phyloP scores from a whole-genome alignment of 30 jellyfish, hydroid and myxozoan species.

The Mastigias papua region DNA sequence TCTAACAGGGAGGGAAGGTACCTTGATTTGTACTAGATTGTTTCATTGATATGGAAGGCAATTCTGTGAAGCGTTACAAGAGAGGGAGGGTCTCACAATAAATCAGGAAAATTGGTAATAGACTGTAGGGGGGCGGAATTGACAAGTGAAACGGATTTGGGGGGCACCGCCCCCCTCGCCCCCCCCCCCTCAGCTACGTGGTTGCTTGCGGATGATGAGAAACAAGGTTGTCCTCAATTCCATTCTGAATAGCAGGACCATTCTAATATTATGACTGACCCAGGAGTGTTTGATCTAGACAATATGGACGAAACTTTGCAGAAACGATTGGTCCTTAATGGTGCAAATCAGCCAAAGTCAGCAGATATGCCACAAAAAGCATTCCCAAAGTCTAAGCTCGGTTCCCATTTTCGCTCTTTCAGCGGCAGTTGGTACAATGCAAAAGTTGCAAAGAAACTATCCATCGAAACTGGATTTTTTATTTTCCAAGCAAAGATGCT shows the following conservation, averaged over 20 bases:
- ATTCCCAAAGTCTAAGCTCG: constrained; percentile 42
- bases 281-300: constrained; percentile 15
- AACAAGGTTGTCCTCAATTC: constrained; percentile 37
- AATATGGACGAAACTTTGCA: constrained; percentile 19
- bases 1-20: no score
- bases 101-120: no score
- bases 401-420: constrained; percentile 63
- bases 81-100: no score
- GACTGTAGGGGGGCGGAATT: no score
- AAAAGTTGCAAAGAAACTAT: constrained; percentile 23
- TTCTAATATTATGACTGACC: constrained; percentile 3
- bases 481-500: constrained; percentile 45
- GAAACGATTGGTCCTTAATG: constrained; percentile 41
- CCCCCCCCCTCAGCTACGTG: no score
- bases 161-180: no score
- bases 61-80: no score
- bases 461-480: constrained; percentile 49
- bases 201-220: no score
- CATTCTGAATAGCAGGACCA: constrained; percentile 19
- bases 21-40: no score
- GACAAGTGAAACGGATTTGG: no score
- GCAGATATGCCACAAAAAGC: constrained; percentile 58
- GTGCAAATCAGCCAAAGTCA: constrained; percentile 54
- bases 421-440: constrained; percentile 55
- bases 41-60: no score